These are phyloP conservation scores for Myotis vivesi DNA, from an alignment of 2,797 vertebrate species.

Conservation along the genomic window DNA sequence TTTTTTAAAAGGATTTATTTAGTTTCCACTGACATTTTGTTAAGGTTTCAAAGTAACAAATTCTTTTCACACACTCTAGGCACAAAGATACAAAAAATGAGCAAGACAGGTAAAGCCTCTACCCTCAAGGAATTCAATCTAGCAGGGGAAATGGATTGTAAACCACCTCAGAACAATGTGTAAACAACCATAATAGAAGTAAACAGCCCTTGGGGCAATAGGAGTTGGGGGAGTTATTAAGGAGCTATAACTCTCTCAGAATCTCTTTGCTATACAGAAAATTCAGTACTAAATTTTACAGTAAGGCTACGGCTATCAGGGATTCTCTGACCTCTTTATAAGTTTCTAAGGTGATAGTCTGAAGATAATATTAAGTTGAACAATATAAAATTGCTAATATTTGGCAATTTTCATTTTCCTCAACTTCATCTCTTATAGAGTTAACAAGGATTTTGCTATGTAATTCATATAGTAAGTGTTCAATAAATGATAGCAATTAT, in stretches of 20 bases:
- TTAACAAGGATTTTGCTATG: background rate
- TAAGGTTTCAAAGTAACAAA: background rate
- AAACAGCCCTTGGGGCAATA: background rate
- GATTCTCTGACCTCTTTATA: slow-evolving; percentile 8
- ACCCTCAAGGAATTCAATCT: background rate
- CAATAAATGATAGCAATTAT: slow-evolving; percentile 10
- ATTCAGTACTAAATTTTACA: background rate
- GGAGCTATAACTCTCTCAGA: background rate
- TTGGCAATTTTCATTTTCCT: slow-evolving; percentile 3
- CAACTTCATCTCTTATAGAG: background rate
- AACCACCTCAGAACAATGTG: background rate
- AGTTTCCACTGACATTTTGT: background rate
- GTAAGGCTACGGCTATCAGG: background rate
- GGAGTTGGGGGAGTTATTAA: background rate
- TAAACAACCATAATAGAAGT: background rate
- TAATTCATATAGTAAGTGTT: background rate
- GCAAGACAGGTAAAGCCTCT: background rate
- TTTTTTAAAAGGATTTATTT: background rate
- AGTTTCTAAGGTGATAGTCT: background rate
- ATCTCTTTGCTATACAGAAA: slow-evolving; percentile 17
- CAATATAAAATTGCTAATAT: slow-evolving; percentile 22
- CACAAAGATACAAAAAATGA: slow-evolving; percentile 30
- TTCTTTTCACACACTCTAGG: background rate
- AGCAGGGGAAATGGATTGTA: background rate
- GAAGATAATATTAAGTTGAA: slow-evolving; percentile 23